phyloP scores from a whole-genome alignment of 2,888 invertebrate genomes.

The Tiliacea citrago region DNA sequence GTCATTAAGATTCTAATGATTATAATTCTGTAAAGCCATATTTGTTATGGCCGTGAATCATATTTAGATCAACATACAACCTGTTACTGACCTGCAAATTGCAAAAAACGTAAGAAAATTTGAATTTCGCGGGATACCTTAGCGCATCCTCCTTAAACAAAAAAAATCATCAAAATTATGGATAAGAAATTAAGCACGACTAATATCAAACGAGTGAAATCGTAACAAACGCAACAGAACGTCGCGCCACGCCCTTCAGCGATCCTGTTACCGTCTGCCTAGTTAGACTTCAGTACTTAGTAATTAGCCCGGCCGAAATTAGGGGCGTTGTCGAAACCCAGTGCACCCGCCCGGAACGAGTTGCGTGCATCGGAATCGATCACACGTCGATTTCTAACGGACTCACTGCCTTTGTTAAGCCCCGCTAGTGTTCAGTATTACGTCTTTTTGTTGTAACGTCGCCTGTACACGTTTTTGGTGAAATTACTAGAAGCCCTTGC shows the following conservation, averaged over 20 bases:
- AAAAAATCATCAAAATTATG: not conserved
- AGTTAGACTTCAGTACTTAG: conserved; percentile 23
- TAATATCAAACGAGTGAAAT: conserved; percentile 33
- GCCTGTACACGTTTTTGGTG: conserved; percentile 9
- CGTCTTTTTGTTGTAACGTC: conserved; percentile 11
- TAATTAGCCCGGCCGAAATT: conserved; percentile 48
- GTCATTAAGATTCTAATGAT: too few relatives aligned
- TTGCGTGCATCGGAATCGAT: conserved; percentile 60
- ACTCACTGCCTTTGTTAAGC: conserved; percentile 24
- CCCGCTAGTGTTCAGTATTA: not conserved
- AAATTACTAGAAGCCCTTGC: conserved; percentile 23
- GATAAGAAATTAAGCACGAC: conserved; percentile 16
- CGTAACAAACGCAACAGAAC: conserved; percentile 15
- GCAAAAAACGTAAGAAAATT: too few relatives aligned
- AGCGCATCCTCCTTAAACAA: too few relatives aligned
- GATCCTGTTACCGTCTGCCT: conserved; percentile 19
- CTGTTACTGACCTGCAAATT: too few relatives aligned
- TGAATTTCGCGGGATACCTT: too few relatives aligned
- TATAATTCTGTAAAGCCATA: too few relatives aligned
- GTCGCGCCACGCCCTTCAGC: conserved; percentile 54
- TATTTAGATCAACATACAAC: too few relatives aligned
- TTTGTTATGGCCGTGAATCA: too few relatives aligned
- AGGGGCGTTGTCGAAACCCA: conserved; percentile 47
- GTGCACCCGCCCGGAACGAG: conserved; percentile 48
- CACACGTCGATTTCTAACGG: conserved; percentile 57